Base-by-base conservation (phyloP, 2,113 vertebrate species). In the Malaclemys terrapin region DNA sequence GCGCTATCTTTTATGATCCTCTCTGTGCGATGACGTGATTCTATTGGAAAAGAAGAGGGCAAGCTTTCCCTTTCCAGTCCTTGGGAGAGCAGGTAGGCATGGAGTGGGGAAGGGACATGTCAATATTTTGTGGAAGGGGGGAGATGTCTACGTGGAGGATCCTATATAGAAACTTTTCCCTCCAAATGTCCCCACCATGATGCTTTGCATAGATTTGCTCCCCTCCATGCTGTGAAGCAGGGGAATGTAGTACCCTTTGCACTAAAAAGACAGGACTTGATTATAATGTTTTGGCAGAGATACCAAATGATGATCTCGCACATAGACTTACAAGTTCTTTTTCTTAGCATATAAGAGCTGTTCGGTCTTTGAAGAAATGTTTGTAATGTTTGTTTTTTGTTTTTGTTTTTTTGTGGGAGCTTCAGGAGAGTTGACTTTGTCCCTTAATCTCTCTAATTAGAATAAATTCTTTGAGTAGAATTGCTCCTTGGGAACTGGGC, bases 141-240 rank as follows among this genome's bases (percentile, higher is more conserved):
- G 87, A 24, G 4, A 31, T 90, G 16, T 17, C 2, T 79, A 2
- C 42, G 12, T 10, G 53, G 1, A 16, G 3, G 3, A 1, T 10
- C 80, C 27, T 93, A 45, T 78, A 78, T 35, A 5, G 17, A n/a
- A n/a, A 72, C 8, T 42, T 75, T 72, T 8, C 17, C 35, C 75
- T 38, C 25, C 13, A 56, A 1, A 76, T 42, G 84, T 54, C 56
- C 95, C 25, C 52, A 89, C 49, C 8, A 45, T 65, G 42, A n/a
- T 27, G 91, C 35, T 92, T 94, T 93, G 27, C 38, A 79, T 10
- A 87, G 53, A 49, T 91, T 22, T 83, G 10, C 52, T 92, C 35
- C 25, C n/a, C 22, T 89, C 8, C 54, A 85, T 88, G 52, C 31
- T 90, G 57, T 78, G 92, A 85, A 82, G 35, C 24, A 89, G 2